A percentile compares a stretch with the other conserved stretches of the same genome.
Conservation (phyloP, 2,113 vertebrate genomes). For the Larimichthys crocea region DNA sequence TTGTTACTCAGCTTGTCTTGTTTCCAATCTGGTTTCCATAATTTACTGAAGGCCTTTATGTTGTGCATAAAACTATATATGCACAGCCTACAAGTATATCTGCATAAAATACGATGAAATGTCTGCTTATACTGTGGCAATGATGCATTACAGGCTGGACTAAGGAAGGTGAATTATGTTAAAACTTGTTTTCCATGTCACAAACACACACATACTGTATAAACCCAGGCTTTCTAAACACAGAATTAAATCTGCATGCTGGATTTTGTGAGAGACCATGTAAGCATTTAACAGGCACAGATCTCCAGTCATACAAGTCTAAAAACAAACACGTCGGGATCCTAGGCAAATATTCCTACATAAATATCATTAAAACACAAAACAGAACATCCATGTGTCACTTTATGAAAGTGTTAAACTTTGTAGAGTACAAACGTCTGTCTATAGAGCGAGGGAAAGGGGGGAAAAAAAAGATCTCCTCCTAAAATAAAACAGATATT, state of each 20-base stretch:
- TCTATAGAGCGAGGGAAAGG: constrained; percentile 62
- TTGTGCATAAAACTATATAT: not conserved
- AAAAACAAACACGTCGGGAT: constrained; percentile 57
- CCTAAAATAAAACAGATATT: constrained; percentile 86
- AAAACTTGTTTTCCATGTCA: constrained; percentile 11
- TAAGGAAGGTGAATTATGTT: not conserved
- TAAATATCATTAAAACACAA: constrained; percentile 75
- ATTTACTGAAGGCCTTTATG: not conserved
- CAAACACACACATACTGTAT: constrained; percentile 17
- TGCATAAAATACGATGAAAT: not conserved
- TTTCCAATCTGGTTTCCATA: constrained; percentile 4
- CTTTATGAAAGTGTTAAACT: constrained; percentile 71
- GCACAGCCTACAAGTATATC: not conserved
- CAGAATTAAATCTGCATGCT: constrained; percentile 27
- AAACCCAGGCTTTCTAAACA: not conserved
- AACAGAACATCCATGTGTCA: constrained; percentile 74
- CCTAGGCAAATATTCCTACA: constrained; percentile 54
- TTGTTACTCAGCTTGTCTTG: not conserved
- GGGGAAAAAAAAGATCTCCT: constrained; percentile 59
- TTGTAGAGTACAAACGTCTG: constrained; percentile 73
- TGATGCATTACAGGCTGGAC: constrained; percentile 7
- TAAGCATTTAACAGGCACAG: constrained; percentile 44
- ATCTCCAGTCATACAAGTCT: constrained; percentile 42
- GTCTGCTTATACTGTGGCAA: not conserved
- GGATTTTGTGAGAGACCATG: constrained; percentile 28